These are phyloP conservation scores for Tricholauxania praeusta DNA, from an alignment of 2,888 invertebrate genomes.

Conservation along the genomic window DNA sequence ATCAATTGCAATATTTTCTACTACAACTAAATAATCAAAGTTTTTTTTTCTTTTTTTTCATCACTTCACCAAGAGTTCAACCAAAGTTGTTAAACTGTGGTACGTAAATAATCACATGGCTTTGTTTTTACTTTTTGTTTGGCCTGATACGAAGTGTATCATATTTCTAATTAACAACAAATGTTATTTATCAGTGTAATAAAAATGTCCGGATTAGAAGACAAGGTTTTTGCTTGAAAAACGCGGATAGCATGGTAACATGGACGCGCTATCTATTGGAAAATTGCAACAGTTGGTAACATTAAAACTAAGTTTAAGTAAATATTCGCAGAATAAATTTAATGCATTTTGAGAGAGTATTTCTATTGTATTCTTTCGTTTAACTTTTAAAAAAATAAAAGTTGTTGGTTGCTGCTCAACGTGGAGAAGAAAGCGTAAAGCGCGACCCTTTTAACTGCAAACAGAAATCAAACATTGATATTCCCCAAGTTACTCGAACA, in stretches of 20 bases:
- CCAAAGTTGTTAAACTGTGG: background rate
- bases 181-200: constrained; percentile 62
- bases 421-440: too few relatives aligned
- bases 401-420: too few relatives aligned
- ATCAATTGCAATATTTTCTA: too few relatives aligned
- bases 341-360: background rate
- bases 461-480: too few relatives aligned
- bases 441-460: too few relatives aligned
- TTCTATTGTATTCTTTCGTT: background rate
- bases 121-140: constrained; percentile 22
- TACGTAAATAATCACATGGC: constrained; percentile 12
- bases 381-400: too few relatives aligned
- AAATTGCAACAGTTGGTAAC: too few relatives aligned
- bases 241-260: background rate
- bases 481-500: too few relatives aligned
- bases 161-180: constrained; percentile 63
- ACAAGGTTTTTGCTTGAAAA: constrained; percentile 24
- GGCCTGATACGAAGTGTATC: constrained; percentile 50
- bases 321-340: background rate
- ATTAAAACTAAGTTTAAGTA: too few relatives aligned
- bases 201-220: constrained; percentile 61
- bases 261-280: too few relatives aligned
- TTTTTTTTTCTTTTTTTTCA: background rate
- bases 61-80: background rate
- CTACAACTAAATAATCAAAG: too few relatives aligned